Evolutionary conservation across 2,113 vertebrate genomes (phyloP), one percentile per base, ranked within the genome.

Genomic region (Origma solitaria): DNA sequence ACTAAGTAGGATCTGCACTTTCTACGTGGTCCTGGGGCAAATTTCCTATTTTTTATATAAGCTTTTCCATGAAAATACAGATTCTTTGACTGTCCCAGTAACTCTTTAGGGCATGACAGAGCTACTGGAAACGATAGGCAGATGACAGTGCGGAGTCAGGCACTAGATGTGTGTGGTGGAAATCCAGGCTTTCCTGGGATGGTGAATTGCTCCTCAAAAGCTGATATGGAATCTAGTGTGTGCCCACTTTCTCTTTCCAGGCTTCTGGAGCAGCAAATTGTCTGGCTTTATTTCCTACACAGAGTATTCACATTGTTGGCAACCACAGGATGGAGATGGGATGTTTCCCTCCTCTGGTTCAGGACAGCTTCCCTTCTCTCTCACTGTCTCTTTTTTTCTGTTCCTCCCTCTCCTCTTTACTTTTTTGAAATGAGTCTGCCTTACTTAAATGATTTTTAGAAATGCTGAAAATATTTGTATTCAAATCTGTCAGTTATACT

Each of bases 211-310:
- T 92, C 37, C 81, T 72, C 2, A 7, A 45, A 87, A 82, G 57
- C 35, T 75, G 70, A 33, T 37, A 0, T 0, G 1, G 60, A 62
- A 11, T n/a, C 61, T 56, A 0, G 0, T 38, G 24, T 53, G 45
- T 57, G n/a, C 25, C 53, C 64, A 8, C 50, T 61, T 88, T 68
- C 38, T 79, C 27, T 33, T 51, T 57, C 37, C 50, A 49, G 45
- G 21, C 37, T 81, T 71, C 19, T 42, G 24, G 86, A 66, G 72
- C 31, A 78, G 35, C n/a, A 56, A 38, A 69, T 40, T 62, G 13
- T 44, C 37, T 62, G 72, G 7, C 31, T 53, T 82, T 16, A 15
- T 38, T 75, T 88, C 31, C 53, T 62, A 7, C 72, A n/a, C 38
- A 25, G 12, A 53, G 42, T 50, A 37, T 45, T 13, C 37, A 31